Evolutionary conservation across 2,797 vertebrate species (phyloP).

Genomic region (Falco berigora): DNA sequence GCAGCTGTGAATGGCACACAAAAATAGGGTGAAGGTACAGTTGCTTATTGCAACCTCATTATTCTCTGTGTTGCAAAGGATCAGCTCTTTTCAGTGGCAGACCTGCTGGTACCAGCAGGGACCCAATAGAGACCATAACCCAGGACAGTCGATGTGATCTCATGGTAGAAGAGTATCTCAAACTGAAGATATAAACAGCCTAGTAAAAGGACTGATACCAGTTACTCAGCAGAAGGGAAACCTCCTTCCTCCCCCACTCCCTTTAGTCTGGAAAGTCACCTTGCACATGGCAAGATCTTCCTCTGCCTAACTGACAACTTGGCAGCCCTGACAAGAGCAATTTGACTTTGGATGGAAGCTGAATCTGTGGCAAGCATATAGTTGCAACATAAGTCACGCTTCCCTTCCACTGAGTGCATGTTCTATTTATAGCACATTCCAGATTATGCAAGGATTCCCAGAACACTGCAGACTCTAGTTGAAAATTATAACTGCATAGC

Average conservation of each 20-base stretch:
- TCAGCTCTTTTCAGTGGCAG: background rate
- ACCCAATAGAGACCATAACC: background rate
- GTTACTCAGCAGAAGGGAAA: background rate
- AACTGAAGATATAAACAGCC: background rate
- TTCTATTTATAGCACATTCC: background rate
- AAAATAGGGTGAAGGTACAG: background rate
- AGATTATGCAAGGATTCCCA: constrained; percentile 64
- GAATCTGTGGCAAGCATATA: background rate
- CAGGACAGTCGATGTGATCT: background rate
- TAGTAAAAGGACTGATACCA: background rate
- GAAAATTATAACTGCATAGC: background rate
- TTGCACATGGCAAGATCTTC: background rate
- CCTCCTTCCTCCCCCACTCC: background rate
- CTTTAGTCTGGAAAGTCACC: background rate
- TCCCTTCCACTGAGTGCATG: background rate
- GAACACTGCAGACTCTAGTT: constrained; percentile 36
- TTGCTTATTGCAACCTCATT: background rate
- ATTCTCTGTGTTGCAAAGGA: background rate
- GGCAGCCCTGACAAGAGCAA: background rate
- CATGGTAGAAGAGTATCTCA: background rate
- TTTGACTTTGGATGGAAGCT: background rate
- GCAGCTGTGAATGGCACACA: background rate
- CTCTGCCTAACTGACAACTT: background rate
- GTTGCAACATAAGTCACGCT: background rate
- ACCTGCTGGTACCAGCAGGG: background rate